phyloP scores from a whole-genome alignment of 2,888 invertebrate species.

The Graphium colonna region DNA sequence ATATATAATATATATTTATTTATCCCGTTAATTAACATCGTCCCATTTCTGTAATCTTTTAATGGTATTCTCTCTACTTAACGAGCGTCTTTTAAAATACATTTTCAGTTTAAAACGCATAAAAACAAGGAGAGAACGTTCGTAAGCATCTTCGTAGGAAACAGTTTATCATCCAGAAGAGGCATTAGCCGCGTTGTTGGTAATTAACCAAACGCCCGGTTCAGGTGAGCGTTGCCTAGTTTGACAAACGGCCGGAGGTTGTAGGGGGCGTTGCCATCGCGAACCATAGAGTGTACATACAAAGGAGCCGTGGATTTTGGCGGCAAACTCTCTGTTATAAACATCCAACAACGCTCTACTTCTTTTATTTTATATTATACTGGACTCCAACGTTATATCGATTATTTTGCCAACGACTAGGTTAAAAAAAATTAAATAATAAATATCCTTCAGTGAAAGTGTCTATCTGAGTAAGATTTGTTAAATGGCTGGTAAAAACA shows the following conservation, averaged over 20 bases:
- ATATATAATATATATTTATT: not conserved
- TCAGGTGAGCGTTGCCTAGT: conserved; percentile 55
- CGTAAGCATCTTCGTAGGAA: conserved; percentile 46
- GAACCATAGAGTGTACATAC: conserved; percentile 33
- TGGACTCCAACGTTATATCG: too few relatives aligned
- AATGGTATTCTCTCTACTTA: conserved; percentile 5
- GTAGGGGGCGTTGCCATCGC: conserved; percentile 55
- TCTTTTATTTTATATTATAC: too few relatives aligned
- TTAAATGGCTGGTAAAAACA: too few relatives aligned
- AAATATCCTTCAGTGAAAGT: too few relatives aligned
- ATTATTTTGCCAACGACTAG: too few relatives aligned
- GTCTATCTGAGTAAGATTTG: too few relatives aligned
- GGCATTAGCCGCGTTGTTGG: conserved; percentile 62
- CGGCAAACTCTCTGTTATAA: conserved; percentile 64
- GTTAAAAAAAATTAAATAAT: too few relatives aligned
- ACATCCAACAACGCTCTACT: conserved; percentile 46
- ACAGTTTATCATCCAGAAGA: conserved; percentile 63
- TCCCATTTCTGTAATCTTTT: not conserved
- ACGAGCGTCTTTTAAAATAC: conserved; percentile 6
- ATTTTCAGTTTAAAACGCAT: conserved; percentile 11
- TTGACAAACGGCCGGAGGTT: conserved; percentile 69
- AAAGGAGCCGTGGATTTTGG: conserved; percentile 47
- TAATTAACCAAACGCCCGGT: conserved; percentile 58
- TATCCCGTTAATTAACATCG: not conserved
- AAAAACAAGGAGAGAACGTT: conserved; percentile 25